phyloP scores from a whole-genome alignment of 1,140 invertebrate genomes.

The Drosophila rufa region DNA sequence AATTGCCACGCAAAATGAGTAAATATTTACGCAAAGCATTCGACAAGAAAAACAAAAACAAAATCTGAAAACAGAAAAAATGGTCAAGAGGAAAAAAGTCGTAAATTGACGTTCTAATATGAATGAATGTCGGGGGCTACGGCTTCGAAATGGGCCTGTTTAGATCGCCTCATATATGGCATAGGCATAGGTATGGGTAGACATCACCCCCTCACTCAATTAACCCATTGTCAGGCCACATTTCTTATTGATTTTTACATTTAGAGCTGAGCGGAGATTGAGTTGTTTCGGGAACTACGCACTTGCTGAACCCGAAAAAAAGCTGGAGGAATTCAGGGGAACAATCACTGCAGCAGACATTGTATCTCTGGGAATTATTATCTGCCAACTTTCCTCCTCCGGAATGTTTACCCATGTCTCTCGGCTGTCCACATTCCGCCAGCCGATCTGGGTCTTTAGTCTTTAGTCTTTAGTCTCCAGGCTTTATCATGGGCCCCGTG shows the following conservation, averaged over 20 bases:
- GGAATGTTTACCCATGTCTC: slow-evolving; percentile 23
- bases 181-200: not conserved
- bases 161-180: slow-evolving; percentile 12
- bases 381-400: not conserved
- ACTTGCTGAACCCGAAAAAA: slow-evolving; percentile 1
- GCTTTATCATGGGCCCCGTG: slow-evolving; percentile 8
- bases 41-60: slow-evolving; percentile 33
- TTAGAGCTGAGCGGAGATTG: slow-evolving; percentile 15
- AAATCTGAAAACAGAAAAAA: not conserved
- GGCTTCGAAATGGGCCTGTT: slow-evolving; percentile 5
- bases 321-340: not conserved
- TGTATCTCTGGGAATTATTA: slow-evolving; percentile 22
- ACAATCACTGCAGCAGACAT: slow-evolving; percentile 7
- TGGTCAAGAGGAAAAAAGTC: slow-evolving; percentile 33
- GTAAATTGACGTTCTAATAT: slow-evolving; percentile 68
- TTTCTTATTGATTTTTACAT: slow-evolving; percentile 21
- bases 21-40: slow-evolving; percentile 72
- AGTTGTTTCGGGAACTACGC: slow-evolving; percentile 21
- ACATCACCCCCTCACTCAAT: slow-evolving; percentile 24
- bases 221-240: slow-evolving; percentile 22
- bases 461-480: not conserved
- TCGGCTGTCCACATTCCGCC: slow-evolving; percentile 17
- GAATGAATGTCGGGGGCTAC: slow-evolving; percentile 27
- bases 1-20: slow-evolving; percentile 77
- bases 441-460: not conserved